Percentiles rank a stretch among this genome's conserved stretches.
These are phyloP conservation scores for Macrotrachela quadricornifera DNA, from an alignment of 1,140 invertebrate species.

Conservation along the genomic window DNA sequence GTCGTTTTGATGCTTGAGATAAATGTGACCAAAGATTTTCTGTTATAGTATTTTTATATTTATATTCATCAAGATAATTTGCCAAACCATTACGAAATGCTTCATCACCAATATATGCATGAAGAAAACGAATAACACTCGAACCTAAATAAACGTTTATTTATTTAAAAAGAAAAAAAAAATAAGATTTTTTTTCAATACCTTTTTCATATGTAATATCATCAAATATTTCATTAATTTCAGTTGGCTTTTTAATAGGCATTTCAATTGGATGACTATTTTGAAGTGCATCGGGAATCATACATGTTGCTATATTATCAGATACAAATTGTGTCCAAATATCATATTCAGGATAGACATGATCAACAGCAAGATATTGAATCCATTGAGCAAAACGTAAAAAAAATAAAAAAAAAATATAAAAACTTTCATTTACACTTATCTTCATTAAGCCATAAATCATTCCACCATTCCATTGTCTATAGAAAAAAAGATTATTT, in stretches of 20 bases:
- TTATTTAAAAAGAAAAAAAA: background rate
- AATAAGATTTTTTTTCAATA: conserved; percentile 4
- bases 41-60: conserved; percentile 72
- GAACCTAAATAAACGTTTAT: conserved; percentile 6
- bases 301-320: background rate
- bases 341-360: conserved; percentile 34
- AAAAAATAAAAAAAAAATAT: conserved; percentile 9
- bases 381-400: conserved; percentile 31
- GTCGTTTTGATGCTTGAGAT: conserved; percentile 65
- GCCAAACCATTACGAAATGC: conserved; percentile 87
- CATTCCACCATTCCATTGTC: conserved; percentile 28
- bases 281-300: background rate
- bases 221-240: background rate
- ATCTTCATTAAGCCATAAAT: conserved; percentile 30
- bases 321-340: conserved; percentile 33
- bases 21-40: conserved; percentile 79
- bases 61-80: conserved; percentile 62
- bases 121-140: conserved; percentile 26
- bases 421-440: too few relatives aligned
- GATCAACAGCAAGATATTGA: conserved; percentile 32
- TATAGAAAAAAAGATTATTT: background rate
- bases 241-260: conserved; percentile 23
- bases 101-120: background rate
- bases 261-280: background rate
- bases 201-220: background rate